Evolutionary conservation across 2,797 vertebrate genomes (phyloP).

Genomic region (Lithobates pipiens): DNA sequence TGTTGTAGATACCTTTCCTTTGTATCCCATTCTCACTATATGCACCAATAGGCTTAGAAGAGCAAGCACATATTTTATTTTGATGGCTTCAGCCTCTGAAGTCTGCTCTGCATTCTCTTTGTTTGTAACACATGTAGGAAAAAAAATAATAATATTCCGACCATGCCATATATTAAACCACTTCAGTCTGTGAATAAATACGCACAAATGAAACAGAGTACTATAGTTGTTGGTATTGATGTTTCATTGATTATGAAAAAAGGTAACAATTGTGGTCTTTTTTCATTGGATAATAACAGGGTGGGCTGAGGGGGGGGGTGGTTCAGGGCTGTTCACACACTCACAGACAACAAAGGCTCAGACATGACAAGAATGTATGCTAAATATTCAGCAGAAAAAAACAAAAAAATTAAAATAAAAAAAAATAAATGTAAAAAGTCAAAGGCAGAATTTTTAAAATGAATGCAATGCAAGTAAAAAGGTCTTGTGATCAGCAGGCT

Average conservation of each 20-base stretch:
- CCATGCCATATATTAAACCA: no score
- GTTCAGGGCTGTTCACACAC: slow-evolving; percentile 26
- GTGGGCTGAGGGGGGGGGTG: not conserved
- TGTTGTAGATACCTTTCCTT: no score
- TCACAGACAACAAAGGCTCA: slow-evolving; percentile 30
- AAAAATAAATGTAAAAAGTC: no score
- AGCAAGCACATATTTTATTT: no score
- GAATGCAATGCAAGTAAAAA: not conserved
- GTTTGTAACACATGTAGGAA: no score
- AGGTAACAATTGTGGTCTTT: slow-evolving; percentile 5
- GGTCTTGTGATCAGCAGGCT: not conserved
- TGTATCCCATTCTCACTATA: no score
- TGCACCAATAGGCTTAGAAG: no score
- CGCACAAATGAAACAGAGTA: not conserved
- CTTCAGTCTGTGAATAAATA: not conserved
- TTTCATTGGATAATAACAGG: slow-evolving; percentile 26
- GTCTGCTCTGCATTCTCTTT: no score
- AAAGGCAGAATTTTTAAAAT: no score
- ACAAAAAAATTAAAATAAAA: no score
- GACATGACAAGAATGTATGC: slow-evolving; percentile 17
- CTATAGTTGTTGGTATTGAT: not conserved
- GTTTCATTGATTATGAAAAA: not conserved
- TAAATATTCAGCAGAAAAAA: not conserved
- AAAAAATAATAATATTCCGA: no score
- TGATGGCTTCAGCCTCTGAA: no score